phyloP scores from a whole-genome alignment of 2,888 invertebrate genomes.

The Byasa hedistus region DNA sequence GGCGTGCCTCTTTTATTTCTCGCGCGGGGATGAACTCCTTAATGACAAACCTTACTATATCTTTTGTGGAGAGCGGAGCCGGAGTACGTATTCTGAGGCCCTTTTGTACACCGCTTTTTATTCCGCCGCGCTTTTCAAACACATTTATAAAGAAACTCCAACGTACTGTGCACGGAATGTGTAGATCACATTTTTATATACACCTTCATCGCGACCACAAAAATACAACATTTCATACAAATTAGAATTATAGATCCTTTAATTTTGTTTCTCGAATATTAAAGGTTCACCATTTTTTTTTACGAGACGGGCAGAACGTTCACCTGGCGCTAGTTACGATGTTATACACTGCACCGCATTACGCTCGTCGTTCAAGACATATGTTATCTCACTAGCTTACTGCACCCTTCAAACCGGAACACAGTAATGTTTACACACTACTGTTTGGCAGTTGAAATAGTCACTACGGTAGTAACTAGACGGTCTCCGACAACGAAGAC shows the following conservation, averaged over 20 bases:
- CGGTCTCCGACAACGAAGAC: too few relatives aligned
- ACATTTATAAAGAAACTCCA: slow-evolving; percentile 37
- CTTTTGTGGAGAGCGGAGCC: slow-evolving; percentile 79
- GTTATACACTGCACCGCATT: too few relatives aligned
- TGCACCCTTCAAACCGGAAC: too few relatives aligned
- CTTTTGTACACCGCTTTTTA: slow-evolving; percentile 77
- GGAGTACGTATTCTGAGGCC: slow-evolving; percentile 80
- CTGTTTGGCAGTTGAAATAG: too few relatives aligned
- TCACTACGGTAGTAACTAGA: too few relatives aligned
- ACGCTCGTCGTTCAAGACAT: too few relatives aligned
- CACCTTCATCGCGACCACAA: slow-evolving; percentile 6
- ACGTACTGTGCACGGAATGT: slow-evolving; percentile 29
- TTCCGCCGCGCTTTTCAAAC: slow-evolving; percentile 58
- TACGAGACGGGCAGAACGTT: too few relatives aligned
- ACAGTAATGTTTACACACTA: too few relatives aligned
- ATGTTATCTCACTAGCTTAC: too few relatives aligned
- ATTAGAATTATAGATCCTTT: not conserved
- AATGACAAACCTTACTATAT: slow-evolving; percentile 81
- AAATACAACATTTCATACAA: not conserved
- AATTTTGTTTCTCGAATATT: too few relatives aligned
- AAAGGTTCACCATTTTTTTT: too few relatives aligned
- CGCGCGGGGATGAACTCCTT: slow-evolving; percentile 80
- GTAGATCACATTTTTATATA: slow-evolving; percentile 17
- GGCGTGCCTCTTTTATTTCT: slow-evolving; percentile 78
- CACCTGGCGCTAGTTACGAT: too few relatives aligned